Evolutionary conservation across 2,888 invertebrate genomes (phyloP).

Genomic region (Nesidiocoris tenuis): DNA sequence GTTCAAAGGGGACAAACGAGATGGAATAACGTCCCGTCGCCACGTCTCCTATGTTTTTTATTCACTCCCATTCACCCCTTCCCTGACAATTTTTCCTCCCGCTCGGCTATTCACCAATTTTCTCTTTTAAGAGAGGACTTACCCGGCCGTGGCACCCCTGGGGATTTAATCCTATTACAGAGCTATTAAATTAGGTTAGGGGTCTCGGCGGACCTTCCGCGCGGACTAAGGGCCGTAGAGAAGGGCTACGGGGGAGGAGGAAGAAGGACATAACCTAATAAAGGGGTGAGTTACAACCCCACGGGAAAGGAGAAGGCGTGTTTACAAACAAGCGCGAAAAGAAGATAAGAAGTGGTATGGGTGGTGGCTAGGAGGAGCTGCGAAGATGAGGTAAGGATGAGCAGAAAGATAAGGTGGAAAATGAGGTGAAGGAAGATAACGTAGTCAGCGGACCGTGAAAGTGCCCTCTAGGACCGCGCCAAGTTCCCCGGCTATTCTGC

Average conservation of each 20-base stretch:
- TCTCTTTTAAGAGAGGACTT: slow-evolving; percentile 39
- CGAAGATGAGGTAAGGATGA: not conserved
- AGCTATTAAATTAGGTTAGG: slow-evolving; percentile 44
- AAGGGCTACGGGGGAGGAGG: slow-evolving; percentile 9
- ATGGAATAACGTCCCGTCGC: not conserved
- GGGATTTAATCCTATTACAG: slow-evolving; percentile 44
- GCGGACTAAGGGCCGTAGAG: not conserved
- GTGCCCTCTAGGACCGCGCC: not conserved
- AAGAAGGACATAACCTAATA: slow-evolving; percentile 32
- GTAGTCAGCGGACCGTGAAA: not conserved
- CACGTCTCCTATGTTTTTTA: not conserved
- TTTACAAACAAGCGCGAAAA: slow-evolving; percentile 39
- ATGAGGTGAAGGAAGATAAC: slow-evolving; percentile 21
- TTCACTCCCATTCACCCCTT: not conserved
- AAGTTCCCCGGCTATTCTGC: not conserved
- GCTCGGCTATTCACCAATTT: slow-evolving; percentile 30
- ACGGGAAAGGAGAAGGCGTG: slow-evolving; percentile 30
- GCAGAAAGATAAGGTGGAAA: not conserved
- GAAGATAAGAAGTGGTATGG: slow-evolving; percentile 15
- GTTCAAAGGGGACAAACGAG: not conserved
- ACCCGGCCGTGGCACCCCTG: slow-evolving; percentile 38
- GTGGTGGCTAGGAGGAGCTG: not conserved
- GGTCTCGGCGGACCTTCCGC: slow-evolving; percentile 32
- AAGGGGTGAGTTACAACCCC: slow-evolving; percentile 42
- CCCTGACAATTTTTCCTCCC: slow-evolving; percentile 4